Conservation (phyloP, 2,888 invertebrate genomes). For the Pterobdella sp. region DNA sequence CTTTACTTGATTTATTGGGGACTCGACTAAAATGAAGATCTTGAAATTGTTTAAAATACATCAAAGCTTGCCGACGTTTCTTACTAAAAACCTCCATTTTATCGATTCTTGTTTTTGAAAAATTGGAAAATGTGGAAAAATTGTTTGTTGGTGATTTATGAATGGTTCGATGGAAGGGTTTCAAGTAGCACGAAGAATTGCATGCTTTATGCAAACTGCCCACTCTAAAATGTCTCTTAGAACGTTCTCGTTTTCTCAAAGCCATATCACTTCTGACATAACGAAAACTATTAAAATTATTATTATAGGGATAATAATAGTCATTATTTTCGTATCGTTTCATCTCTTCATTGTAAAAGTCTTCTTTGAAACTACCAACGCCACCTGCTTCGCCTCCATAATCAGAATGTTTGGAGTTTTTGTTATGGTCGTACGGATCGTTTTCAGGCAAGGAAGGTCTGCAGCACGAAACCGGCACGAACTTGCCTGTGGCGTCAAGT, state of each 20-base stretch:
- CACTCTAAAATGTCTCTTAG: neutral
- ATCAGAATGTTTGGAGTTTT: neutral
- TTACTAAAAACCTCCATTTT: too few species aligned
- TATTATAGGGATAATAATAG: neutral
- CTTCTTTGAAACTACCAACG: constrained; percentile 9
- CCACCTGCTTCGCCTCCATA: neutral
- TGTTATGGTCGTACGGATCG: neutral
- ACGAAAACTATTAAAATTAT: neutral
- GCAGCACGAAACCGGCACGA: constrained; percentile 33
- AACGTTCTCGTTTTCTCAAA: neutral
- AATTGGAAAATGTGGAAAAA: neutral
- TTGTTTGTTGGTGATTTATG: neutral
- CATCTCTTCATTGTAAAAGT: constrained; percentile 12
- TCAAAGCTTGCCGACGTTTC: too few species aligned
- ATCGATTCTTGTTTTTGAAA: neutral
- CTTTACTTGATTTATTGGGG: too few species aligned
- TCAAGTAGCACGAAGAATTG: neutral
- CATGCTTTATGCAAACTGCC: neutral
- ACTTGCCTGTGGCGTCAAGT: constrained; percentile 17
- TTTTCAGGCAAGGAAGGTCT: constrained; percentile 19
- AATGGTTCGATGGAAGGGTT: neutral
- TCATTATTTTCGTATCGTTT: neutral
- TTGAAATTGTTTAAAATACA: neutral
- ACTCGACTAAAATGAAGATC: neutral
- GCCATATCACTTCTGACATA: neutral